Evolutionary conservation across 2,113 vertebrate genomes (phyloP), one percentile per base, ranked within the genome.

Genomic region (Polyodon spathula): DNA sequence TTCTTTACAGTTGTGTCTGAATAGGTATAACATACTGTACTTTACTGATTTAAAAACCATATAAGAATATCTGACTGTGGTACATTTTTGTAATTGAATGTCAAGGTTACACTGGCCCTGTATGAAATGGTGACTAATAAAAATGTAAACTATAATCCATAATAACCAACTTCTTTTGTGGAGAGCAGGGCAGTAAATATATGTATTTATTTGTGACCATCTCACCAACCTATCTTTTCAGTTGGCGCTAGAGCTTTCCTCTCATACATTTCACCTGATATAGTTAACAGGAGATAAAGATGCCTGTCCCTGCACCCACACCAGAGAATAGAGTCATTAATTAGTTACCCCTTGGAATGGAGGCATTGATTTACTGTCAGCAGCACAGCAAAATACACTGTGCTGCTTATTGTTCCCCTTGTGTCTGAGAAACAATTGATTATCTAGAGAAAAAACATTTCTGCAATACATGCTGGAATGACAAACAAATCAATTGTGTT

Each of bases 331-430:
- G 87, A 75, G 71, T 77, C 64, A 84, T 85, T 89, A 89, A 92
- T 91, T 84, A 86, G 81, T 75, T 78, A 73, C 84, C 84, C 80
- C 74, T 81, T 79, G 81, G 78, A 88, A 89, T 78, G 76, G 65
- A 59, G 63, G 71, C 85, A 87, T 85, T 87, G 90, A 93, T 90
- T 92, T 84, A 60, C 87, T 84, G 82, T 89, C 90, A 79, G 77
- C 75, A 77, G 67, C 72, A 71, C 53, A 44, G 40, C 65, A 60
- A 53, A 66, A 70, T 68, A 72, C 74, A 70, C 77, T 80, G 56
- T 75, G 63, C 48, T 64, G 78, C 78, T 84, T 84, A 79, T 86
- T 79, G 83, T 82, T 75, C 72, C 76, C 78, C 72, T 68, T 77
- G 70, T 78, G 73, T 79, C 71, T 81, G 72, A 67, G 73, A 86